Base-by-base conservation (phyloP, 2,797 vertebrate species). In the Dallia pectoralis region DNA sequence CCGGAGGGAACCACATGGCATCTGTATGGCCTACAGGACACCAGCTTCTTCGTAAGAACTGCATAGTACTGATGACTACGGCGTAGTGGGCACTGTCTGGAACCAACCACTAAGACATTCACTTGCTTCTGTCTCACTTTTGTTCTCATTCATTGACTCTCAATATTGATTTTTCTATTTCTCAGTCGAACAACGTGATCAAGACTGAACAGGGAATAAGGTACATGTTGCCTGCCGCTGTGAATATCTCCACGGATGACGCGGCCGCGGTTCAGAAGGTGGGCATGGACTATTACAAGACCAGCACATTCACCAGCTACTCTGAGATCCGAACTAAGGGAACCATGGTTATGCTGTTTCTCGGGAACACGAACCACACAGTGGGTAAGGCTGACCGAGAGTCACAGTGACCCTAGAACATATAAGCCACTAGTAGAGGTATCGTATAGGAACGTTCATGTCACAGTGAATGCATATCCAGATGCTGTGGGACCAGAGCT, bases 181-280 rank as follows among this genome's bases (percentile, higher is more conserved):
- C 68, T 4, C 83, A 94, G 93, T 89, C 90, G 2, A 94, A 92
- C 85, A 93, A 93, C 62, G 29, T 61, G 4, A 15, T 94, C 36
- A 0, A 69, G 22, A 18, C 91, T 11, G 33, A 11, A 29, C 22
- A 0, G 0, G n/a, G n/a, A 18, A 0, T 82, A 0, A 0, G 0
- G 0, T 0, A 36, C 6, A 73, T 0, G 51, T 4, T 90, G 3
- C 0, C 0, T 0, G 61, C 67, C 0, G 0, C 0, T 0, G 0
- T 36, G 0, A 1, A 0, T 0, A 8, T 70, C 22, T 63, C 76
- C 19, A 84, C 70, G 12, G 90, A 91, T 76, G 62, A 8, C 0
- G 80, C 87, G 8, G 51, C 15, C 29, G 84, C 79, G 18, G 89
- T 94, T 44, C 90, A 88, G 33, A 73, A 27, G 74, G 73, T 69